Evolutionary conservation across 2,888 invertebrate species (phyloP).

Genomic region (Patella pellucida): DNA sequence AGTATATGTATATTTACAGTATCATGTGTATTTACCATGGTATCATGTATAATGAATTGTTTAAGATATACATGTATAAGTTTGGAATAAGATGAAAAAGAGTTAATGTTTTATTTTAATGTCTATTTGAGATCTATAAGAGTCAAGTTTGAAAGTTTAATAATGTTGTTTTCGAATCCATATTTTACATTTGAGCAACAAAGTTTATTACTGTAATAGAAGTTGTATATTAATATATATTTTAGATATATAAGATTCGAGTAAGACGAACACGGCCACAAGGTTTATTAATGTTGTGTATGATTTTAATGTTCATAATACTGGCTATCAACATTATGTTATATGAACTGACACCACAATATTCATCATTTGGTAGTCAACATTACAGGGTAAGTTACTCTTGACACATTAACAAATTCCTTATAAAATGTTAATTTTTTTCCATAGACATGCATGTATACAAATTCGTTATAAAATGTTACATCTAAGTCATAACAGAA

Average conservation of each 20-base stretch:
- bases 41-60: too few species aligned
- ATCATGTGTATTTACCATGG: too few species aligned
- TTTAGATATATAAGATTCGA: conserved; percentile 70
- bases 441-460: too few species aligned
- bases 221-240: background rate
- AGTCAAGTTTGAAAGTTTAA: background rate
- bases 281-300: conserved; percentile 70
- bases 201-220: too few species aligned
- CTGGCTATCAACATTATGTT: conserved; percentile 71
- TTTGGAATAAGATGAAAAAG: too few species aligned
- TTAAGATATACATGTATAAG: too few species aligned
- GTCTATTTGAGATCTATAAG: background rate
- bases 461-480: too few species aligned
- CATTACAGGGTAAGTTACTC: conserved; percentile 57
- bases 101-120: too few species aligned
- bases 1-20: too few species aligned
- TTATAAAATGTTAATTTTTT: too few species aligned
- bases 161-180: background rate
- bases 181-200: background rate
- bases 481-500: too few species aligned
- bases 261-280: conserved; percentile 69
- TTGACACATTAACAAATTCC: too few species aligned
- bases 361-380: conserved; percentile 71
- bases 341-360: conserved; percentile 71
- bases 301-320: conserved; percentile 70